Percentiles rank a stretch among this genome's conserved stretches.
These are phyloP conservation scores for Myotis vivesi DNA, from an alignment of 2,797 vertebrate genomes.

Conservation along the genomic window DNA sequence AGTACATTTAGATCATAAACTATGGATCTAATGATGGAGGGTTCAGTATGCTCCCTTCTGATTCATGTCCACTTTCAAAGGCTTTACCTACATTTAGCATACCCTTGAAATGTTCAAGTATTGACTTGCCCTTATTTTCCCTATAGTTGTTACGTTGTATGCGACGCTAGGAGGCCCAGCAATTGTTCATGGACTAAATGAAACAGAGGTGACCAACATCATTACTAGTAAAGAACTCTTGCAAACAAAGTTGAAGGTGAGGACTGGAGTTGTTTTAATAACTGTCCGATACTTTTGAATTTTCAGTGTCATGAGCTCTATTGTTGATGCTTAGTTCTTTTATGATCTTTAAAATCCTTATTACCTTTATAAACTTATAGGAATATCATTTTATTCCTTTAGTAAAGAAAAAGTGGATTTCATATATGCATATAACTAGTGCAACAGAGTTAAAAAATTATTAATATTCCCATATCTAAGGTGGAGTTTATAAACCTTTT, in stretches of 20 bases:
- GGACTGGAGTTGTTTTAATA: background rate
- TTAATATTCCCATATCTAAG: background rate
- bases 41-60: background rate
- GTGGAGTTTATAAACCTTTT: background rate
- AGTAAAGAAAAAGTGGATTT: background rate
- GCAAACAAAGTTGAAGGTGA: constrained; percentile 94
- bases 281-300: background rate
- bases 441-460: background rate
- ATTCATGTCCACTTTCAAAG: background rate
- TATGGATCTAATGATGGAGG: background rate
- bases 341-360: background rate
- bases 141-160: constrained; percentile 94
- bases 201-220: constrained; percentile 94
- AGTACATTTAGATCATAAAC: background rate
- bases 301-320: background rate
- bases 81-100: background rate
- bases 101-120: background rate
- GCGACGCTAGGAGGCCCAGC: constrained; percentile 94
- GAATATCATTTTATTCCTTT: background rate
- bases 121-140: background rate
- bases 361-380: background rate
- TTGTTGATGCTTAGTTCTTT: background rate
- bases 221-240: constrained; percentile 95
- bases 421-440: background rate
- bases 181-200: constrained; percentile 93